Conservation (phyloP, 2,888 invertebrate genomes). For the Flexamia atlantica region DNA sequence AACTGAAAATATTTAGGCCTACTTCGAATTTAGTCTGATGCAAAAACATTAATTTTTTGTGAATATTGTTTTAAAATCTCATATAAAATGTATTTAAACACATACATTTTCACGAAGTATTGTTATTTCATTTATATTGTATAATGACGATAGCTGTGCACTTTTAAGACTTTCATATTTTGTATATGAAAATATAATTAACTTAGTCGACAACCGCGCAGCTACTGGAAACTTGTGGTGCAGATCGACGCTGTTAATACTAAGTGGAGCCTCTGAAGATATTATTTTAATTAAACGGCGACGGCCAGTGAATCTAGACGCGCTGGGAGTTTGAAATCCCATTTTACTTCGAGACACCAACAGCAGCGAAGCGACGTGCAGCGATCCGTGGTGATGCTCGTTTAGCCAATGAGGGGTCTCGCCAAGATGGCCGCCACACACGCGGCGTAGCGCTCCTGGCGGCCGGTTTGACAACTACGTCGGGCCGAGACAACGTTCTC, state of each 20-base stretch:
- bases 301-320: conserved; percentile 13
- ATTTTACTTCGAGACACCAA: conserved; percentile 29
- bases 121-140: too few relatives aligned
- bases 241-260: not conserved
- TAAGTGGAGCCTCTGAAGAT: not conserved
- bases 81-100: too few relatives aligned
- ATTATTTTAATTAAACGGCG: conserved; percentile 37
- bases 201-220: not conserved
- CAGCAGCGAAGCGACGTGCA: not conserved
- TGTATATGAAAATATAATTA: too few relatives aligned
- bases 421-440: conserved; percentile 36
- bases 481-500: conserved; percentile 35
- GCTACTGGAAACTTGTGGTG: not conserved
- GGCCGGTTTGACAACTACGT: not conserved
- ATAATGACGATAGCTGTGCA: too few relatives aligned
- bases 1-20: too few relatives aligned
- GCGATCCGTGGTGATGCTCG: conserved; percentile 36
- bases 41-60: too few relatives aligned
- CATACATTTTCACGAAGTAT: too few relatives aligned
- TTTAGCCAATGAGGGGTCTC: not conserved
- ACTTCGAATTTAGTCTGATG: too few relatives aligned
- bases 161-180: too few relatives aligned
- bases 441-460: conserved; percentile 33
- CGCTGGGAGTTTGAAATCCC: conserved; percentile 40
- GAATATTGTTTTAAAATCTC: too few relatives aligned